Base-by-base conservation (phyloP, 1,140 invertebrate species). In the Drosophila nannoptera region DNA sequence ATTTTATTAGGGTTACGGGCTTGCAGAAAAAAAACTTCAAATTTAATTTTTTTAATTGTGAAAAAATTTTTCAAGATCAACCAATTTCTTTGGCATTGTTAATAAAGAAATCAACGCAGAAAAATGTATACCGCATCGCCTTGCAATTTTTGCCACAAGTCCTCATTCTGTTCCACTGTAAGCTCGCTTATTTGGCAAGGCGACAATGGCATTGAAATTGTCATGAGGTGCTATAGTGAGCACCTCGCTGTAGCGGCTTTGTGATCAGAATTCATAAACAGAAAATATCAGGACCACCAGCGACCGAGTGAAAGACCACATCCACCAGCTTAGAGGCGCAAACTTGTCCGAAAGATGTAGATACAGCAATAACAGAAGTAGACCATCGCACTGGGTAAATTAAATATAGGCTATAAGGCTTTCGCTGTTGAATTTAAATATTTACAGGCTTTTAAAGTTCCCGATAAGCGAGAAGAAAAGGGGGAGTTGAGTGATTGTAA, bases 211-310 rank as follows among this genome's bases (percentile, higher is more conserved):
- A 78, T 69, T 67, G 80, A 66, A 80, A 77, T 71, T 69, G 67
- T 45, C 60, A 45, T 54, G 68, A 70, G 67, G 63, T 70, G 48
- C 50, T 75, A 68, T 60, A 43, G 56, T 55, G 52, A 55, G 65
- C 22, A 22, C 46, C 45, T 56, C 56, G 61, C 60, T 50, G 53
- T 56, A 38, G 58, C 32, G 38, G 36, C 67, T 63, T 56, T 84
- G 80, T 86, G 77, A 66, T 46, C 36, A 45, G 80, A 84, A 84
- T 84, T 84, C 50, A 62, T 72, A 84, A 84, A 48, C 80, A 80
- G 77, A 61, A 22, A 43, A 60, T 40, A 45, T 50, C 59, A 22
- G 42, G 48, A 11, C 50, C 43, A 54, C 33, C 60, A 32, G 55
- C 56, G 59, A 64, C 56, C 7, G 73, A 73, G 40, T 46, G 36